Percentiles rank a stretch among this genome's conserved stretches.
Conservation (phyloP, 2,888 invertebrate species). For the Neoaliturus tenellus region DNA sequence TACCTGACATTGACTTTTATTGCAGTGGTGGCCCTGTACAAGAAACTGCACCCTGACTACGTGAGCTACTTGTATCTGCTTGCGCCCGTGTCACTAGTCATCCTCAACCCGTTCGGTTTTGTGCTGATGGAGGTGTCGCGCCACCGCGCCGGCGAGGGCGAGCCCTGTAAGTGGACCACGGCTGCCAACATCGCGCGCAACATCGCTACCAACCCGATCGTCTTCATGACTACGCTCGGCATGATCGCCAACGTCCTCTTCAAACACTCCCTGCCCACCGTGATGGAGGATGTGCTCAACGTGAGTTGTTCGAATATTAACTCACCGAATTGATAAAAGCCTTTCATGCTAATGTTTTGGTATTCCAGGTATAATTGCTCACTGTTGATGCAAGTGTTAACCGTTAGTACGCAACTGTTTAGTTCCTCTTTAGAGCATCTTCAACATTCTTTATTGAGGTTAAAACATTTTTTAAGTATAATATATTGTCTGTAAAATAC, state of each 20-base stretch:
- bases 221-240: slow-evolving; percentile 95
- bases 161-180: slow-evolving; percentile 40
- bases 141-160: background rate
- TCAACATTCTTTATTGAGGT: too few relatives aligned
- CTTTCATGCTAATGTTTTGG: too few relatives aligned
- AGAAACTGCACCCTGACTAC: slow-evolving; percentile 91
- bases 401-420: too few relatives aligned
- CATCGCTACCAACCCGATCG: slow-evolving; percentile 90
- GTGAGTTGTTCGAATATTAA: slow-evolving; percentile 75
- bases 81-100: slow-evolving; percentile 95
- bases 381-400: too few relatives aligned
- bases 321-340: too few relatives aligned
- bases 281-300: slow-evolving; percentile 84
- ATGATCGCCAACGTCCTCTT: slow-evolving; percentile 90
- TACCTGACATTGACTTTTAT: slow-evolving; percentile 72
- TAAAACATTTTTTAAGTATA: too few relatives aligned
- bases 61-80: slow-evolving; percentile 93
- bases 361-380: too few relatives aligned
- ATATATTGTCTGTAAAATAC: too few relatives aligned
- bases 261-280: slow-evolving; percentile 84
- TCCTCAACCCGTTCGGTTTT: slow-evolving; percentile 95
- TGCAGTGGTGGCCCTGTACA: slow-evolving; percentile 90
- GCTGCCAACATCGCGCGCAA: slow-evolving; percentile 71
- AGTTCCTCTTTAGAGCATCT: too few relatives aligned
- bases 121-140: slow-evolving; percentile 86